These are phyloP conservation scores for Cyclopterus lumpus DNA, from an alignment of 2,797 vertebrate species.

Conservation along the genomic window DNA sequence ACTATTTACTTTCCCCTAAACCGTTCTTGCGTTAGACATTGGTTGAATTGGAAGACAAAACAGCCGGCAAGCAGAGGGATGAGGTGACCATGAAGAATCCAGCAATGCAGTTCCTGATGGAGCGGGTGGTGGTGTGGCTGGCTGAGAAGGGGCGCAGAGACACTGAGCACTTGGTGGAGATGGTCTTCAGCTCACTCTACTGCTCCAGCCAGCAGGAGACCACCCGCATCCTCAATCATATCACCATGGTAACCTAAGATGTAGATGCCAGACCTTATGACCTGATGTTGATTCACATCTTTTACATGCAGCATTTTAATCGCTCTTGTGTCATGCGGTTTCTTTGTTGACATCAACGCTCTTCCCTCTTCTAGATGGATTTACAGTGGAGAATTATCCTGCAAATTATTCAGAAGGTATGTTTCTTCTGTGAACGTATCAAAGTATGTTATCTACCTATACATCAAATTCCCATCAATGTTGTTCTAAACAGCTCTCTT, in stretches of 20 bases:
- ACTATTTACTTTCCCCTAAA: not conserved
- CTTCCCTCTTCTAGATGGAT: slow-evolving; percentile 82
- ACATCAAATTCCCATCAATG: not conserved
- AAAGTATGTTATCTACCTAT: not conserved
- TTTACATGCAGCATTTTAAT: not conserved
- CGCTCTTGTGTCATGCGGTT: not conserved
- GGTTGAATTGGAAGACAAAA: slow-evolving; percentile 72
- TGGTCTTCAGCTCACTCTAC: slow-evolving; percentile 91
- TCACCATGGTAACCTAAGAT: slow-evolving; percentile 77
- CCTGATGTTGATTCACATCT: not conserved
- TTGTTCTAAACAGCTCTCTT: slow-evolving; percentile 18
- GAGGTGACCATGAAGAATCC: slow-evolving; percentile 78
- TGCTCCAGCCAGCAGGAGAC: slow-evolving; percentile 89
- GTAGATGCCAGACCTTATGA: not conserved
- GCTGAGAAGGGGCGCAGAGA: slow-evolving; percentile 84
- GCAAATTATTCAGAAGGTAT: slow-evolving; percentile 93
- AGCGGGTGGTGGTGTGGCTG: slow-evolving; percentile 89
- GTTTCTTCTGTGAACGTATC: slow-evolving; percentile 6
- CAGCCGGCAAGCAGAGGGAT: slow-evolving; percentile 18
- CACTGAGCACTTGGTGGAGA: slow-evolving; percentile 89
- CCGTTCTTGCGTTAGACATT: slow-evolving; percentile 76
- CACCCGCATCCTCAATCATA: slow-evolving; percentile 88
- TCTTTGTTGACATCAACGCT: not conserved
- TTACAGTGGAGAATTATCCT: slow-evolving; percentile 89
- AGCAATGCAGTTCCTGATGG: slow-evolving; percentile 88